Evolutionary conservation across 2,113 vertebrate species (phyloP).

Genomic region (Clinocottus analis): DNA sequence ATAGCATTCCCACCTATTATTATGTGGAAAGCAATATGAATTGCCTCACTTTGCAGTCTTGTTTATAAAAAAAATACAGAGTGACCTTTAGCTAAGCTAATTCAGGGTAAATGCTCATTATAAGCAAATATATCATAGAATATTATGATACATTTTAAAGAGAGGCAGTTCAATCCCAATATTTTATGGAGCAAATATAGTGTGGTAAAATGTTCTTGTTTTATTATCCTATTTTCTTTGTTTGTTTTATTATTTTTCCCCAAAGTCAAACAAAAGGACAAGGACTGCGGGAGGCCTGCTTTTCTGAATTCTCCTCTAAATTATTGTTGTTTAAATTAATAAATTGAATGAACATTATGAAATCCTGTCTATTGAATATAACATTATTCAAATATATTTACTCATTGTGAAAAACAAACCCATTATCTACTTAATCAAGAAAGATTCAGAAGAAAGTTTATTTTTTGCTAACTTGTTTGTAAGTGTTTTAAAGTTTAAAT

Average conservation of each 20-base stretch:
- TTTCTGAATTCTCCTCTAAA: too few relatives aligned
- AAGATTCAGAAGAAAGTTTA: conserved; percentile 13
- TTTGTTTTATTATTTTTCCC: background rate
- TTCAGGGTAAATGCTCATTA: background rate
- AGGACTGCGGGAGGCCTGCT: too few relatives aligned
- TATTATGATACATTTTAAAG: background rate
- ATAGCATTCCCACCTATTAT: background rate
- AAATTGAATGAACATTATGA: background rate
- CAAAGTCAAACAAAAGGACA: too few relatives aligned
- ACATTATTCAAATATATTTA: background rate
- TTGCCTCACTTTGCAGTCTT: background rate
- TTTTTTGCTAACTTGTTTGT: conserved; percentile 37
- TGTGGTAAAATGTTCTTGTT: background rate
- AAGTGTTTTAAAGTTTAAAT: conserved; percentile 40
- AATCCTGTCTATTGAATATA: background rate
- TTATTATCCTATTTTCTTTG: background rate
- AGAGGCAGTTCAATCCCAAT: background rate
- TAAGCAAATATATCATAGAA: background rate
- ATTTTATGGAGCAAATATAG: background rate
- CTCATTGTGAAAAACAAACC: background rate
- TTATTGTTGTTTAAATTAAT: background rate
- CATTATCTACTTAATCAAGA: background rate
- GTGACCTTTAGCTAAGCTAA: background rate
- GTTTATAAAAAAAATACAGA: background rate
- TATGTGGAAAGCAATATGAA: background rate